Evolutionary conservation across 2,888 invertebrate species (phyloP).

Genomic region (Dysmachus trigonus): DNA sequence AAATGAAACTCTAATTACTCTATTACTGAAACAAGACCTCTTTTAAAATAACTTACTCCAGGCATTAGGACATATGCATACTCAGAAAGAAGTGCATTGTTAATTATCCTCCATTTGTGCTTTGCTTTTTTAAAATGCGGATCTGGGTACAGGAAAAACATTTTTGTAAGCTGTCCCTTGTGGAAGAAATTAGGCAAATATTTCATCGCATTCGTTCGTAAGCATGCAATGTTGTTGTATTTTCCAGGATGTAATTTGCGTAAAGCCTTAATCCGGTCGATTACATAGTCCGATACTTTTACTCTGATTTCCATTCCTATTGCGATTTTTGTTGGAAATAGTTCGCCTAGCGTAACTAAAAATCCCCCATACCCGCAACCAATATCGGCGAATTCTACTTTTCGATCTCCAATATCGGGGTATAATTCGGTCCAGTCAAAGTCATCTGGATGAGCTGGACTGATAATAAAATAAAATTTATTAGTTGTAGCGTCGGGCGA

Average conservation of each 20-base stretch:
- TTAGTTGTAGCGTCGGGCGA: no score
- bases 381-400: slow-evolving; percentile 92
- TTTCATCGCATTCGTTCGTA: slow-evolving; percentile 98
- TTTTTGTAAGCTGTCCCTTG: slow-evolving; percentile 94
- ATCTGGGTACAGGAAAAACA: slow-evolving; percentile 99
- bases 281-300: slow-evolving; percentile 98
- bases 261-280: slow-evolving; percentile 90
- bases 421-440: slow-evolving; percentile 89
- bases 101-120: slow-evolving; percentile 99
- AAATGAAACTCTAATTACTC: slow-evolving; percentile 55
- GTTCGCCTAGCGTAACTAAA: slow-evolving; percentile 84
- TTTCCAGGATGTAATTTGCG: slow-evolving; percentile 76
- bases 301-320: slow-evolving; percentile 97
- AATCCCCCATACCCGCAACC: slow-evolving; percentile 99
- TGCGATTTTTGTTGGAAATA: slow-evolving; percentile 89
- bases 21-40: neutral
- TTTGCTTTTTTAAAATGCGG: slow-evolving; percentile 99
- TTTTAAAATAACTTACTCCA: neutral
- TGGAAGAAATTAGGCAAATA: slow-evolving; percentile 96
- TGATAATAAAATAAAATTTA: slow-evolving; percentile 63
- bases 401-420: slow-evolving; percentile 67
- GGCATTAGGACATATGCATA: slow-evolving; percentile 90
- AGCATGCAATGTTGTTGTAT: slow-evolving; percentile 93
- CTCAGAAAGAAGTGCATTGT: slow-evolving; percentile 89
- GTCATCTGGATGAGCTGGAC: slow-evolving; percentile 81